Conservation (phyloP, 2,113 vertebrate genomes). For the Sclerurus mexicanus region DNA sequence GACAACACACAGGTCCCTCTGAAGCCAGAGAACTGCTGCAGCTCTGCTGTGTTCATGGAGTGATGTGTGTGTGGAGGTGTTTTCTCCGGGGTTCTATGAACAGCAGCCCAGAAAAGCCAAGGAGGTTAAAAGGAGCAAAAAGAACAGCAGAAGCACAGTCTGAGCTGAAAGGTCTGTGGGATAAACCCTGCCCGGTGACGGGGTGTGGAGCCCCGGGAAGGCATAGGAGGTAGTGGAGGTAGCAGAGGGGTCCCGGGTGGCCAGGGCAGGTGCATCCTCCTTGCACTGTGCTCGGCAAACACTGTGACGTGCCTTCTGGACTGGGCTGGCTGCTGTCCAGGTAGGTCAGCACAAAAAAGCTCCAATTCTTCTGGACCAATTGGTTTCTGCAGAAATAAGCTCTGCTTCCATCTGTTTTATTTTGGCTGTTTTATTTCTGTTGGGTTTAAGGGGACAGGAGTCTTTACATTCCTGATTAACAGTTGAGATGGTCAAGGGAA, state of each 20-base stretch:
- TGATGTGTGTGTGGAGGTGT: not conserved
- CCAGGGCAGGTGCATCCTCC: fast-evolving
- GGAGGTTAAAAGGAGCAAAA: not conserved
- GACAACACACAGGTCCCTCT: not conserved
- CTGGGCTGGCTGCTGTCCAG: not conserved
- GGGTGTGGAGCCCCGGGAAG: not conserved
- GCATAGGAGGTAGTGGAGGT: not conserved
- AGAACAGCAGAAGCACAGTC: not conserved
- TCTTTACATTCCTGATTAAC: not conserved
- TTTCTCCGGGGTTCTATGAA: not conserved
- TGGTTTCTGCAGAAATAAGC: not conserved
- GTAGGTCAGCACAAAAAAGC: not conserved
- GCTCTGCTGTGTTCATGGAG: not conserved
- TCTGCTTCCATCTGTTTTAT: not conserved
- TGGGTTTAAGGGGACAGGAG: not conserved
- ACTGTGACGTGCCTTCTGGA: fast-evolving
- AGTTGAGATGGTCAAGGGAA: not conserved
- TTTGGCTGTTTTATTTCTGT: not conserved
- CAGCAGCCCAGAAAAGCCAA: not conserved
- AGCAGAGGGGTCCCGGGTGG: not conserved
- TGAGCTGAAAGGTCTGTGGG: not conserved
- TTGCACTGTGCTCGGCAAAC: not conserved
- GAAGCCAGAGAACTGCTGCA: not conserved
- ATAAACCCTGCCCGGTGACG: not conserved
- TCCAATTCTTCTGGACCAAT: not conserved